Conservation (phyloP, 2,888 invertebrate genomes). For the Drosophila nigritarsus region DNA sequence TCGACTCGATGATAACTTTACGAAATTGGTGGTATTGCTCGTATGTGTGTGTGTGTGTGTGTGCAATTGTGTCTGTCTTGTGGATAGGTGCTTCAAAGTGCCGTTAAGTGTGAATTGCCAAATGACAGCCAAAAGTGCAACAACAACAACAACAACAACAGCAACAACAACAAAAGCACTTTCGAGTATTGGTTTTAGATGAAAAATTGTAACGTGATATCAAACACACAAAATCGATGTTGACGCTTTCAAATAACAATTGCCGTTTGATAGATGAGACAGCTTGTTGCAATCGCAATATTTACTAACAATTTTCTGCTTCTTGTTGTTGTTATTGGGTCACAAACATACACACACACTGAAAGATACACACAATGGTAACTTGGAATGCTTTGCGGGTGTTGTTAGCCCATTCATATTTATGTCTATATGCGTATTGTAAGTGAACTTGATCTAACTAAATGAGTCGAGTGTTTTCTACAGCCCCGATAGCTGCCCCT, state of each 20-base stretch:
- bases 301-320: constrained; percentile 16
- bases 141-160: constrained; percentile 33
- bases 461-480: constrained; percentile 6
- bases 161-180: constrained; percentile 41
- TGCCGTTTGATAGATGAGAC: constrained; percentile 63
- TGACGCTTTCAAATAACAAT: constrained; percentile 76
- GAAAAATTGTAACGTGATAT: constrained; percentile 39
- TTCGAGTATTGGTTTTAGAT: constrained; percentile 35
- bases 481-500: not conserved
- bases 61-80: not conserved
- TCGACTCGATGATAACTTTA: constrained; percentile 32
- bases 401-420: not conserved
- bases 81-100: constrained; percentile 48
- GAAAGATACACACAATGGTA: constrained; percentile 20
- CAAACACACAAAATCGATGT: constrained; percentile 43
- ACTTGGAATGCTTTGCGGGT: not conserved
- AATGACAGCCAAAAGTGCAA: constrained; percentile 49
- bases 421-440: not conserved
- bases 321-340: constrained; percentile 27
- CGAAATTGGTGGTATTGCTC: constrained; percentile 54
- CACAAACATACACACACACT: constrained; percentile 14
- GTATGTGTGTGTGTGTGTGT: constrained; percentile 20
- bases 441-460: constrained; percentile 37
- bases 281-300: constrained; percentile 48
- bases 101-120: constrained; percentile 68